Evolutionary conservation across 2,888 invertebrate genomes (phyloP), one percentile per base, ranked within the genome.

Genomic region (Onthophagus sagittarius): DNA sequence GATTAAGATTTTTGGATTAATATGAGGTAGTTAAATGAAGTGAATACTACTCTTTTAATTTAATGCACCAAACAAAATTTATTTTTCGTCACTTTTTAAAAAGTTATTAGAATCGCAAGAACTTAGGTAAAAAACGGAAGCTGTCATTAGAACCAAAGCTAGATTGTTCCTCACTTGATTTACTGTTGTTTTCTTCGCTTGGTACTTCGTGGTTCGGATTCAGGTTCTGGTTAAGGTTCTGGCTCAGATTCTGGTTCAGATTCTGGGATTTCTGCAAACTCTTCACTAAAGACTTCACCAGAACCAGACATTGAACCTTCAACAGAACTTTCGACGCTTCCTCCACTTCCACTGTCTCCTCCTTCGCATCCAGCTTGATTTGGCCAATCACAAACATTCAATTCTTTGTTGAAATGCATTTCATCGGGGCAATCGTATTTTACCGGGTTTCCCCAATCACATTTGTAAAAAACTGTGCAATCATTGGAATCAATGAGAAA

Each of bases 361-460:
- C 39, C 63, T 13, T 33, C 9, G 62, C 73, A 71, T 5, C 73
- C 73, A 9, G 71, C 71, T 53, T 62, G n/a, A 6, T 15, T 0
- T 6, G 70, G 71, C 70, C 73, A 70, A 63, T 73, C 73, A 31
- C 74, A 74, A 23, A 64, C 74, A 63, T 70, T 69, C 14, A 69
- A 9, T 9, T 0, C 63, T 9, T 69, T 39, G 63, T 72, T 74
- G 53, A 74, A 72, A 31, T 74, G 72, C 11, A 74, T 63, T 23
- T 53, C 69, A 64, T n/a, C 15, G n/a, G 76, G 75, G 62, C 77
- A 77, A 15, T 74, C 15, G 13, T 71, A 71, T 15, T 69, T 11
- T 65, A 73, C 15, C 9, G 75, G 74, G 15, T 14, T 32, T 15
- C 77, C 77, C 69, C 72, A 72, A 39, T 73, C 53, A 62, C 77